phyloP scores from a whole-genome alignment of 2,888 invertebrate genomes.

The Sesia apiformis region DNA sequence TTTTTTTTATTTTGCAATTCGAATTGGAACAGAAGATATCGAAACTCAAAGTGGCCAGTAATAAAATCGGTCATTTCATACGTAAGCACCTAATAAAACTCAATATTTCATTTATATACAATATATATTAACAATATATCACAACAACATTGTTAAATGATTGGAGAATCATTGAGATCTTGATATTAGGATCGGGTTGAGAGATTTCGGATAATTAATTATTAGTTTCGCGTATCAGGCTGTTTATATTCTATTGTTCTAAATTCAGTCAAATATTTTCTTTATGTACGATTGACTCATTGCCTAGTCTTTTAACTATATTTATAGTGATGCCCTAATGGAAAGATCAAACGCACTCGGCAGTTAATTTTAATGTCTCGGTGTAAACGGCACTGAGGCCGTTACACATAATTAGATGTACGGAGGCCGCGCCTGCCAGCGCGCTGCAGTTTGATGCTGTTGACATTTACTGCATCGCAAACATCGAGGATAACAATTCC shows the following conservation, averaged over 20 bases:
- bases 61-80: too few relatives aligned
- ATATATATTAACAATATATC: too few relatives aligned
- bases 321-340: constrained; percentile 66
- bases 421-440: constrained; percentile 44
- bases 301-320: constrained; percentile 53
- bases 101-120: too few relatives aligned
- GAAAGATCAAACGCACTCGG: constrained; percentile 69
- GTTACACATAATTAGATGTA: constrained; percentile 69
- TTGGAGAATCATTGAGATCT: too few relatives aligned
- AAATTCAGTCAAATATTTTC: constrained; percentile 19
- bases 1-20: too few relatives aligned
- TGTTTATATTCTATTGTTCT: constrained; percentile 29
- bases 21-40: too few relatives aligned
- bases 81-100: too few relatives aligned
- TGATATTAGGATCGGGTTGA: too few relatives aligned
- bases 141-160: too few relatives aligned
- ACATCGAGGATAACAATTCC: constrained; percentile 16
- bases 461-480: constrained; percentile 63
- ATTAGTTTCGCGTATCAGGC: too few relatives aligned
- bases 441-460: constrained; percentile 51
- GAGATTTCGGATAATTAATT: too few relatives aligned
- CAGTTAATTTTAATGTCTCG: constrained; percentile 72
- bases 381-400: constrained; percentile 53
- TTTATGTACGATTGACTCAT: constrained; percentile 47
- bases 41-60: too few relatives aligned